Base-by-base conservation (phyloP, 1,140 invertebrate genomes). In the Drosophila pandora region DNA sequence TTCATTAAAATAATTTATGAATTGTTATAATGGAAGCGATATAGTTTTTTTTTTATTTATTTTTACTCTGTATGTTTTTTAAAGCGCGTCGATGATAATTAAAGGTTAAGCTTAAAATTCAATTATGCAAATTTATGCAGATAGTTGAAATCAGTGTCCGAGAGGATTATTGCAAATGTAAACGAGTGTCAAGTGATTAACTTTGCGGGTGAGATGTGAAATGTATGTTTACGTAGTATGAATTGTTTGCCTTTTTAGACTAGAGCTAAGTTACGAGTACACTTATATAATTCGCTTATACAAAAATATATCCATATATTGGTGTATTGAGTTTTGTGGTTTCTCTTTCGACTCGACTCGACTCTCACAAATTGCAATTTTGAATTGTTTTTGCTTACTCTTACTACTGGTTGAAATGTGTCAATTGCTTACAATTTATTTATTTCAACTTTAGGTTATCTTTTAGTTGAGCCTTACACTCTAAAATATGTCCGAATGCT, bases 401-500 rank as follows among this genome's bases (percentile, higher is more conserved):
- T 12, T 41, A 28, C 5, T 32, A 13, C 22, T 37, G 28, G 13
- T 60, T 81, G 68, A 81, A 85, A 81, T 87, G 78, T 78, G 58
- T 77, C 56, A 73, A 81, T 76, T 81, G 25, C 60, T 79, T 65
- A 75, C 43, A 13, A 47, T 48, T 50, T 47, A 62, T 28, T 69
- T 67, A 58, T 41, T 30, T 47, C 61, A 43, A 49, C 54, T 17
- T 28, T 62, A 21, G 1, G 9, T 55, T 28, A 30, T 65, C 47
- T 78, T 72, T 71, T 78, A 63, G 41, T 56, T 74, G 79, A 63
- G 75, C 72, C 62, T 45, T 65, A 82, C 79, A 81, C 82, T 78
- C 58, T 76, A 87, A 76, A 78, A 85, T 82, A 87, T 82, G 69
- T 87, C 83, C 70, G 82, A 87, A 87, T 87, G 83, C 83, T 87